Base-by-base conservation (phyloP, 2,888 invertebrate species). In the Sphaeridia pumilis region DNA sequence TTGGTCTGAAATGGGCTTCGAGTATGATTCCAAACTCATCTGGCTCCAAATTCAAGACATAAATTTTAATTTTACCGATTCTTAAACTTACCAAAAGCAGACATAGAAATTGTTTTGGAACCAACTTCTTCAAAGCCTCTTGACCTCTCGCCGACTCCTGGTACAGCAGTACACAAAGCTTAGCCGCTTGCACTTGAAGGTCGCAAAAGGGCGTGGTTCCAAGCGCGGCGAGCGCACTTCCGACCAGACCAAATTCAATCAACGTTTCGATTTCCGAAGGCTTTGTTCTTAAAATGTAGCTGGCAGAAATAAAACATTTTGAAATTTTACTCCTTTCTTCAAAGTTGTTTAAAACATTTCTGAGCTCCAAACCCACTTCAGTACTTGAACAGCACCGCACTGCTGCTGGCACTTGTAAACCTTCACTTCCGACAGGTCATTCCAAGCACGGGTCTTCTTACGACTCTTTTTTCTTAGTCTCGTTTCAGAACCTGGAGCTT, bases 211-310 rank as follows among this genome's bases (percentile, higher is more conserved):
- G 46, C 4, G 45, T 35, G 2, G 50, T 52, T 17, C 55, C 55
- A 17, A 55, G 43, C 4, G 47, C 52, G 3, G 52, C 35, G 17
- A 55, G 24, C 20, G 43, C 27, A 44, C 45, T 48, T n/a, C 55
- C 55, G 26, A 55, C 43, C 4, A 55, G 25, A 4, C 55, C 55
- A 31, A 47, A 42, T 26, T 52, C 47, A n/a, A 52, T 44, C 43
- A 55, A 34, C 52, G 52, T 46, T 27, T 55, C 55, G 3, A 43
- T 55, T 3, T 56, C 49, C 2, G 58, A 54, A 5, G 57, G 49
- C 25, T 56, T 55, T 42, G 54, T 59, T 17, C 55, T 57, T 36
- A 63, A 42, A 54, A 63, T 58, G 26, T 49, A 57, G 25, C 59
- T 62, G 25, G 3, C 50, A 43, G 12, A 28, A 20, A 21, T 24